Evolutionary conservation across 2,888 invertebrate genomes (phyloP).

Genomic region (Oxystoma pomonae): DNA sequence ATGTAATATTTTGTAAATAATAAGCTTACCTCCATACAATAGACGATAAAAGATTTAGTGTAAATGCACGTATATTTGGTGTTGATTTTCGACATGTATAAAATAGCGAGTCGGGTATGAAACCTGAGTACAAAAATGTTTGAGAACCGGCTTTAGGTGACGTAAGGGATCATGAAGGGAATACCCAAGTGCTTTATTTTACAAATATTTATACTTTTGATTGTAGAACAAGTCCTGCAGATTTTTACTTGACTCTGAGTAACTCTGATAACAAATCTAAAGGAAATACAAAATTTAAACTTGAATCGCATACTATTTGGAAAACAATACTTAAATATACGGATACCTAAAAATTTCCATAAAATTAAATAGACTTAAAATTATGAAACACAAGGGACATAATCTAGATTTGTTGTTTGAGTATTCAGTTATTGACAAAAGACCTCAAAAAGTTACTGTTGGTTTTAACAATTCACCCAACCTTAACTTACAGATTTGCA

Average conservation of each 20-base stretch:
- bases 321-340: neutral
- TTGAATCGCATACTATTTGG: neutral
- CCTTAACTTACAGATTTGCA: conserved; percentile 35
- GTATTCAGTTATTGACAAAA: conserved; percentile 42
- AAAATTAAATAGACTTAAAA: neutral
- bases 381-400: too few species aligned
- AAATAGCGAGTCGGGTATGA: conserved; percentile 42
- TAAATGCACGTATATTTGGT: conserved; percentile 43
- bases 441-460: conserved; percentile 51
- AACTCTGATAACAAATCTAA: conserved; percentile 15
- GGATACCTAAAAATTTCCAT: neutral
- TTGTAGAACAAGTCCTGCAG: conserved; percentile 46
- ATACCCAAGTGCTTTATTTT: conserved; percentile 48
- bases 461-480: conserved; percentile 49
- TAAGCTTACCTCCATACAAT: conserved; percentile 45
- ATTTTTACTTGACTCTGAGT: conserved; percentile 47
- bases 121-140: conserved; percentile 44
- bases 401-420: conserved; percentile 36
- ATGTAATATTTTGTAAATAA: conserved; percentile 35
- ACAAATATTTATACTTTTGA: conserved; percentile 32
- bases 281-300: too few species aligned
- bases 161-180: conserved; percentile 45
- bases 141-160: conserved; percentile 32
- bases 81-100: conserved; percentile 41
- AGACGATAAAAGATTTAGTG: conserved; percentile 38